These are phyloP conservation scores for Forbesichthys agassizii DNA, from an alignment of 2,113 vertebrate species.

Conservation along the genomic window DNA sequence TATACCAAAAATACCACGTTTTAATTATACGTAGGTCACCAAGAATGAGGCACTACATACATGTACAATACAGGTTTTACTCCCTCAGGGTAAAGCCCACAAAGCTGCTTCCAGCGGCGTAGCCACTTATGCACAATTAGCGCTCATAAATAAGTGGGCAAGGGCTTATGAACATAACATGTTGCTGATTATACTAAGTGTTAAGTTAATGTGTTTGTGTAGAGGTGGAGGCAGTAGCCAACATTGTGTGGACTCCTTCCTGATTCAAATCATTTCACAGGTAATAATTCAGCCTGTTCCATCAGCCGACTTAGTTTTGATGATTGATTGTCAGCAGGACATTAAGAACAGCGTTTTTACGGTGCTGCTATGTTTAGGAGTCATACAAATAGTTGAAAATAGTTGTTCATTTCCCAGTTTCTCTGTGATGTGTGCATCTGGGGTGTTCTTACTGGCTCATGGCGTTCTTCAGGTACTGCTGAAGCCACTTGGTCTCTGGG, in stretches of 20 bases:
- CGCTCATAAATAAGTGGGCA: background rate
- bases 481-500: slow-evolving; percentile 96
- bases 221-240: background rate
- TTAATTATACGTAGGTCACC: slow-evolving; percentile 37
- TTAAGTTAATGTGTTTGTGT: too few species aligned
- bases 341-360: background rate
- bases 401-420: slow-evolving; percentile 28
- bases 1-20: slow-evolving; percentile 7
- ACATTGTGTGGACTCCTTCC: slow-evolving; percentile 8
- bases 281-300: slow-evolving; percentile 48
- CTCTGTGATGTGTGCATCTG: slow-evolving; percentile 3
- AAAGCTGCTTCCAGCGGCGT: background rate
- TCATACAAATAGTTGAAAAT: slow-evolving; percentile 6
- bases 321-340: slow-evolving; percentile 30
- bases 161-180: background rate
- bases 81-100: background rate
- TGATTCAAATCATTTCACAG: slow-evolving; percentile 46
- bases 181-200: too few species aligned
- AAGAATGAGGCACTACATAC: slow-evolving; percentile 21
- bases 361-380: slow-evolving; percentile 29
- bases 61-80: background rate
- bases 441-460: slow-evolving; percentile 91
- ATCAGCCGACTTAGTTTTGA: slow-evolving; percentile 37
- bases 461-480: slow-evolving; percentile 95
- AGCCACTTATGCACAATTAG: background rate